Evolutionary conservation across 2,113 vertebrate genomes (phyloP).

Genomic region (Hoplias malabaricus): DNA sequence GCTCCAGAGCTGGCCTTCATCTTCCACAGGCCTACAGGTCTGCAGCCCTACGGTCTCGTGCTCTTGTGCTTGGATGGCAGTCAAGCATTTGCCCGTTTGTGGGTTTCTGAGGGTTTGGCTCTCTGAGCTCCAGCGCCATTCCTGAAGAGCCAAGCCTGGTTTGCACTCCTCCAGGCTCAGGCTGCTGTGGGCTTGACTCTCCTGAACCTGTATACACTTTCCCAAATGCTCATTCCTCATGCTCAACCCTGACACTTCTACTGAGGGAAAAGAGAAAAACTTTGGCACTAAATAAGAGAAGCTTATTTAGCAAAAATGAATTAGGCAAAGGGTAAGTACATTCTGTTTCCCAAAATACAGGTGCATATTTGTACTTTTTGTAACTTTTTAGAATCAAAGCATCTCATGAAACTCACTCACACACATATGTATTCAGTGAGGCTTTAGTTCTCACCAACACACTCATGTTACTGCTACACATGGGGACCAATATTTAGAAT

Average conservation of each 20-base stretch:
- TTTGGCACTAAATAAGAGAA: background rate
- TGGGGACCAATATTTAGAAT: no score
- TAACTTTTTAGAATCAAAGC: no score
- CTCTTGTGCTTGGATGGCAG: constrained; percentile 52
- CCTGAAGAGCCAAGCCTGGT: constrained; percentile 62
- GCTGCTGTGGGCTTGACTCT: constrained; percentile 43
- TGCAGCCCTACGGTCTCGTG: constrained; percentile 68
- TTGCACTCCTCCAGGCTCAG: constrained; percentile 70
- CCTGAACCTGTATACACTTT: constrained; percentile 69
- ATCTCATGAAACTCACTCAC: no score
- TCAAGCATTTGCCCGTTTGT: constrained; percentile 72
- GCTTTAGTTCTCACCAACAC: no score
- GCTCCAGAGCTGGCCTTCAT: constrained; percentile 74
- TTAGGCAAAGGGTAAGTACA: no score
- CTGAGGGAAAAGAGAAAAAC: background rate
- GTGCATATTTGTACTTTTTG: no score
- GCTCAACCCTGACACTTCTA: constrained; percentile 65
- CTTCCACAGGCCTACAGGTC: constrained; percentile 60
- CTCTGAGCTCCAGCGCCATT: constrained; percentile 70
- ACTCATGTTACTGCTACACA: no score
- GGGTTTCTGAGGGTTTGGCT: constrained; percentile 64
- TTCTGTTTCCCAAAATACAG: no score
- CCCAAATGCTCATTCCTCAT: constrained; percentile 77
- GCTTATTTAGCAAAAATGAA: no score
- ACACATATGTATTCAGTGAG: no score